Base-by-base conservation (phyloP, 2,113 vertebrate genomes). In the Aspidoscelis tigris region DNA sequence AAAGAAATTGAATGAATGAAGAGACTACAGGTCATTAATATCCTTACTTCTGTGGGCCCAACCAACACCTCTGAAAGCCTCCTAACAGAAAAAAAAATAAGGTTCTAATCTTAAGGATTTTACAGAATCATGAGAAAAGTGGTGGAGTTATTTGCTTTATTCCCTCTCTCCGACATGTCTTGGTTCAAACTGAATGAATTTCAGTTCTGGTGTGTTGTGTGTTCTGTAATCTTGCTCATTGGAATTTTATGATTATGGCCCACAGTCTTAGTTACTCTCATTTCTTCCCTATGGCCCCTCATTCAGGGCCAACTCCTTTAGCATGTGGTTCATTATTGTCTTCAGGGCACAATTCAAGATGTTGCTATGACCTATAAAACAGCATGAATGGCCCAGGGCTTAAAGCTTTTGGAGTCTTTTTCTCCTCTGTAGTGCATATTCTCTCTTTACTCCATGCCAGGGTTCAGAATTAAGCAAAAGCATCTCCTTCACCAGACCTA, bases 191-290 rank as follows among this genome's bases (percentile, higher is more conserved):
- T 39, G 21, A 53, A 71, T 84, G 78, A 84, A 78, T 68, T 84
- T 39, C 64, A 84, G 61, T 26, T 21, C 55, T 72, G 76, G 8
- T n/a, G 44, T 24, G 64, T 84, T 78, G 44, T 16, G n/a, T 33
- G 76, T 21, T 20, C 6, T 7, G 26, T 78, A 44, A 78, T 50
- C 68, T 24, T 64, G 71, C 55, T 78, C 43, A 39, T 72, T 50
- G 68, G 43, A 72, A 78, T 77, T 84, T 84, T 72, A 78, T 22
- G 58, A 41, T 78, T 72, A 72, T 64, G 50, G 55, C 41, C 22
- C 61, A 72, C 12, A 61, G 53, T 21, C 39, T 71, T 72, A 16
- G 58, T 58, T 71, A 5, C 39, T 1, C 22, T 2, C 33, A 44
- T 47, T 75, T 16, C 39, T n/a, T 21, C 55, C 66, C 50, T 14